Conservation (phyloP, 2,113 vertebrate species). For the Mastomys natalensis region DNA sequence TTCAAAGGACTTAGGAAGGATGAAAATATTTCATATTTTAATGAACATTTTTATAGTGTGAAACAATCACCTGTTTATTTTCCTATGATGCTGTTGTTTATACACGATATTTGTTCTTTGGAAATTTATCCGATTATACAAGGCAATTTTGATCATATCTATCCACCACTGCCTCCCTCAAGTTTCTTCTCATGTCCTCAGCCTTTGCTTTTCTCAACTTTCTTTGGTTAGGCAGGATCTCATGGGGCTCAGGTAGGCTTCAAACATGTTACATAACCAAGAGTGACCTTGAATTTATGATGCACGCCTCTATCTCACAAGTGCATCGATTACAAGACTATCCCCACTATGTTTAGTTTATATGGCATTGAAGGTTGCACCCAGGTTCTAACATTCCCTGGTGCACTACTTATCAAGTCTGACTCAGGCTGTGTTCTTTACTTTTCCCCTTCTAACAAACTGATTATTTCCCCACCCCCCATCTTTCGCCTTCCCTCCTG, state of each 20-base stretch:
- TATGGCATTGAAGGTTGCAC: background rate
- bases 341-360: background rate
- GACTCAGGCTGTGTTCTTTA: background rate
- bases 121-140: background rate
- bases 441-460: rapidly evolving
- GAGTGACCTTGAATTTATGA: background rate
- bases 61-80: background rate
- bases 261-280: background rate
- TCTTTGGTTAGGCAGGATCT: background rate
- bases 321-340: background rate
- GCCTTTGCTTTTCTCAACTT: background rate
- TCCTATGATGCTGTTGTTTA: background rate
- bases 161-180: too few relatives aligned
- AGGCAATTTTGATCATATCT: background rate
- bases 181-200: background rate
- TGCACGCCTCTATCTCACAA: background rate
- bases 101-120: background rate
- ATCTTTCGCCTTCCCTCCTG: background rate
- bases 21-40: background rate
- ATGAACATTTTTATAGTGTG: background rate
- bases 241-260: background rate
- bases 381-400: background rate
- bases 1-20: background rate
- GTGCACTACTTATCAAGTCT: background rate
- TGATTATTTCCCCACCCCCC: rapidly evolving